Base-by-base conservation (phyloP, 2,113 vertebrate species). In the Podiceps cristatus region DNA sequence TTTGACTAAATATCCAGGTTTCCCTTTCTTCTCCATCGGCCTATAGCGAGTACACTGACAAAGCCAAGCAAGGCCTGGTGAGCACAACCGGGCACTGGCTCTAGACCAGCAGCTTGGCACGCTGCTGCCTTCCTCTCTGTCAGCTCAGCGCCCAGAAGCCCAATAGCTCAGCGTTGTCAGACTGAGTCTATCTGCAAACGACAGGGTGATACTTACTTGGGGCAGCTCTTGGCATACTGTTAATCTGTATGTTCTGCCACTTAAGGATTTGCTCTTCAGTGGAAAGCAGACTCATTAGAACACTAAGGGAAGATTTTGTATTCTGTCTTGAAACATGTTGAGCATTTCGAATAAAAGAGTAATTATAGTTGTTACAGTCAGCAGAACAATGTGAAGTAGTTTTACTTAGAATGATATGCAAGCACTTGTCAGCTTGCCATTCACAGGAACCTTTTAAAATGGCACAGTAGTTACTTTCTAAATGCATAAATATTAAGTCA, bases 351-450 rank as follows among this genome's bases (percentile, higher is more conserved):
- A 94, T 91, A 96, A 93, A 83, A 81, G 82, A 75, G 42, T 96
- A 97, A 98, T 97, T 97, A 96, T 83, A 97, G 93, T 88, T 96
- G 80, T 96, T 90, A 94, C 11, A 96, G 55, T 78, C 40, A 82
- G 90, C 62, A 75, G 96, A 91, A 97, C 87, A 96, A 92, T 96
- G 78, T 24, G 67, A 97, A 96, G 90, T 67, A 49, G 47, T 95
- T 95, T 86, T 79, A 55, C 71, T 92, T 71, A 56, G 74, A 96
- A 83, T 96, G 83, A 96, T 96, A 93, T 88, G 90, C 95, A 94
- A 96, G 95, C 86, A 89, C 90, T 96, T 98, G 91, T 92, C 95
- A 94, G 71, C 63, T 91, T 97, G 88, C 86, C 72, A 75, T 94
- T 95, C 90, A 91, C 33, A 74, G 45, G 67, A 93, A 64, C 59